Percentiles rank a stretch among this genome's conserved stretches.
These are phyloP conservation scores for Muschampia plurimacula DNA, from an alignment of 2,888 invertebrate genomes.

Conservation along the genomic window DNA sequence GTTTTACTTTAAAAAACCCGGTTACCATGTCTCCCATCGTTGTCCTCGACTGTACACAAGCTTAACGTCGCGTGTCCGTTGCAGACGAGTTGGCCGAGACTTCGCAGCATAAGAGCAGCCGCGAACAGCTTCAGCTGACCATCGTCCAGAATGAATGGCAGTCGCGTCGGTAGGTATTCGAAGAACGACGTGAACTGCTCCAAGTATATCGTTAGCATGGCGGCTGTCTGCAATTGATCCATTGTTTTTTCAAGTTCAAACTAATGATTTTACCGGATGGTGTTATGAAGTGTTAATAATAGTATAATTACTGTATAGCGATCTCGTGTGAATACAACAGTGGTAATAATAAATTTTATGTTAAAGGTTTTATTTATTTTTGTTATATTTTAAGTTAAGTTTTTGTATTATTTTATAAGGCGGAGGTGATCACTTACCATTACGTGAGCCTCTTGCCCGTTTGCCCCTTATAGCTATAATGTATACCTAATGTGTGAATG, in stretches of 20 bases:
- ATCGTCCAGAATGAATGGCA: slow-evolving; percentile 60
- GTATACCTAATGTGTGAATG: no score
- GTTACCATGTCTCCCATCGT: slow-evolving; percentile 48
- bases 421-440: no score
- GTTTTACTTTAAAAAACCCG: background rate
- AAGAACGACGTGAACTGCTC: slow-evolving; percentile 88
- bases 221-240: slow-evolving; percentile 83
- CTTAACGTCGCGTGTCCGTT: slow-evolving; percentile 89
- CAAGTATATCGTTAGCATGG: slow-evolving; percentile 88
- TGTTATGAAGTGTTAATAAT: slow-evolving; percentile 3
- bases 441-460: no score
- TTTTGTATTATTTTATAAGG: no score
- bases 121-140: slow-evolving; percentile 79
- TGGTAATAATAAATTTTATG: background rate
- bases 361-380: no score
- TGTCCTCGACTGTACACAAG: slow-evolving; percentile 55
- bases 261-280: background rate
- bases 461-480: no score
- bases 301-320: background rate
- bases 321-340: background rate
- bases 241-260: background rate
- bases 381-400: no score
- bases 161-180: slow-evolving; percentile 70
- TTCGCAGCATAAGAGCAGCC: slow-evolving; percentile 89
- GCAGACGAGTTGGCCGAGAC: slow-evolving; percentile 92